These are phyloP conservation scores for Vesta saturnalis DNA, from an alignment of 2,888 invertebrate genomes.

Conservation along the genomic window DNA sequence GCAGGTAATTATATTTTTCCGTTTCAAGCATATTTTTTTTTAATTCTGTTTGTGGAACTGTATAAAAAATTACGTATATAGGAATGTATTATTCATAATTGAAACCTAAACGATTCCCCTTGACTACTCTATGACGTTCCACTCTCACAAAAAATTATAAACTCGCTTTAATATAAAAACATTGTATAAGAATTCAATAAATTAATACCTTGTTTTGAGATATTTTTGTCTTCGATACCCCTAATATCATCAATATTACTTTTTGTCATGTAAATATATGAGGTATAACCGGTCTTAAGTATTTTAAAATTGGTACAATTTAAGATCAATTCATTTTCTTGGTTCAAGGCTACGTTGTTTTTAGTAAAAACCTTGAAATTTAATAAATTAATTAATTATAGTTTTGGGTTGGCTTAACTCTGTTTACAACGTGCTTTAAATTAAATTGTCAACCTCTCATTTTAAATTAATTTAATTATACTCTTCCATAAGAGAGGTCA, in stretches of 20 bases:
- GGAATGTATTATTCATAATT: constrained; percentile 1
- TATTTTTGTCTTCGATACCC: no score
- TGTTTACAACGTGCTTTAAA: not conserved
- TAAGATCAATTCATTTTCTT: constrained; percentile 1
- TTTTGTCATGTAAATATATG: not conserved
- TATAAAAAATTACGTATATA: constrained; percentile 1
- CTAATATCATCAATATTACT: not conserved
- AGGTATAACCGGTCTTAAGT: not conserved
- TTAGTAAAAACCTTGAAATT: not conserved
- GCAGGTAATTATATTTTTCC: constrained; percentile 9
- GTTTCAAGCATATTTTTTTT: not conserved
- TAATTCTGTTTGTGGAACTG: not conserved
- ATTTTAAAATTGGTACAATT: not conserved
- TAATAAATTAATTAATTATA: not conserved
- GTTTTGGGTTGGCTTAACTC: not conserved
- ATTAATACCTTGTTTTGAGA: not conserved
- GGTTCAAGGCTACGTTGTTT: not conserved
- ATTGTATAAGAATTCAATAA: not conserved
- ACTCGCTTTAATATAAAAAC: not conserved
- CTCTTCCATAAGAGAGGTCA: no score
- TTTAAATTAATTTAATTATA: not conserved
- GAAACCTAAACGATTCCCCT: not conserved
- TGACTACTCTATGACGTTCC: not conserved
- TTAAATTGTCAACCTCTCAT: not conserved
- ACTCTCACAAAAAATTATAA: constrained; percentile 3